Evolutionary conservation across 2,113 vertebrate species (phyloP).

Genomic region (Poeciliopsis retropinna): DNA sequence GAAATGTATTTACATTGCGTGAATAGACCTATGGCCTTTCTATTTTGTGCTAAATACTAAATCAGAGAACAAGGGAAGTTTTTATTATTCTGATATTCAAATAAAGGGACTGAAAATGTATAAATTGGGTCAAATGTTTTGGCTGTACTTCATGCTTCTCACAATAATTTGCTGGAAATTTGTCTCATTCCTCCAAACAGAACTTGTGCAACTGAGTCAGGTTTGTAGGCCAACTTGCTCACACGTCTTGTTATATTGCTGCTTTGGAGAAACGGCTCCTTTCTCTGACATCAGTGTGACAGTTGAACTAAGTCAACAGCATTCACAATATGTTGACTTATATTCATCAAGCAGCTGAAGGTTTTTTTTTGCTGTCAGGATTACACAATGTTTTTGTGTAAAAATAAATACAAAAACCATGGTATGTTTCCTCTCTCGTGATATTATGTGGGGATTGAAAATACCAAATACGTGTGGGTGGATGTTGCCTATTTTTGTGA

Average conservation of each 20-base stretch:
- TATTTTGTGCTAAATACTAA: too few species aligned
- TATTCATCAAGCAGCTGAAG: neutral
- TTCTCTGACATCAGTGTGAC: neutral
- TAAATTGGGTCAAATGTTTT: neutral
- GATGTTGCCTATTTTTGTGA: neutral
- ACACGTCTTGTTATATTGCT: too few species aligned
- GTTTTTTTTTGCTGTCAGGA: too few species aligned
- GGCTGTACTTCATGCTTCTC: neutral
- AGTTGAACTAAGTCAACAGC: too few species aligned
- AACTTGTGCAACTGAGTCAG: too few species aligned
- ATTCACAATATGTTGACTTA: neutral
- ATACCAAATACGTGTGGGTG: neutral
- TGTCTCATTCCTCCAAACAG: too few species aligned
- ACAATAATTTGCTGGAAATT: too few species aligned
- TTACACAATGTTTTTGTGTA: neutral
- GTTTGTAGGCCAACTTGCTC: too few species aligned
- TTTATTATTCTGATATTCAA: too few species aligned
- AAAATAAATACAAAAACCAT: neutral
- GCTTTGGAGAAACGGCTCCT: neutral
- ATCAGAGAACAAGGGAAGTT: too few species aligned
- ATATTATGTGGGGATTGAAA: neutral
- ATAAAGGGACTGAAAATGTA: neutral
- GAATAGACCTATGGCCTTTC: too few species aligned
- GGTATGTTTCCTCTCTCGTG: neutral
- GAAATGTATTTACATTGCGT: too few species aligned